Base-by-base conservation (phyloP, 2,113 vertebrate genomes). In the Noctilio leporinus region DNA sequence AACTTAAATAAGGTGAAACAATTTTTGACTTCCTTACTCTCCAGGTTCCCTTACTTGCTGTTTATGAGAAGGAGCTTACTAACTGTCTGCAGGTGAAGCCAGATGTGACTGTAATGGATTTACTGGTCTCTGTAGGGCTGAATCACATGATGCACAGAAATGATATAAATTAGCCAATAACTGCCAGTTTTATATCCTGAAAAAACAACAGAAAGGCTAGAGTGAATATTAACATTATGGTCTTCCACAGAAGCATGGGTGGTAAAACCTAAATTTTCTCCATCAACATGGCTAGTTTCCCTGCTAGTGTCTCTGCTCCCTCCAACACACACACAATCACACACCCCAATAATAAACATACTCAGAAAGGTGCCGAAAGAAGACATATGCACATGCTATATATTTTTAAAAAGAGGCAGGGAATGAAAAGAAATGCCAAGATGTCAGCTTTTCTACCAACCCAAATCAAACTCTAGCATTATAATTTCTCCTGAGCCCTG, bases 291-390 rank as follows among this genome's bases (percentile, higher is more conserved):
- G 3, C n/a, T 83, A 19, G 3, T 53, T 78, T 83, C n/a, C 91
- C 4, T 2, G 49, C 9, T 10, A 38, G 26, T 47, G 45, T 4
- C 10, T 1, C 8, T 6, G 3, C 11, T 45, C 9, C n/a, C 0
- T 12, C 38, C 26, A 57, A 59, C 57, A 59, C 57, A 59, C 11
- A 69, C 2, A 38, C 4, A 12, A 12, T 4, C 1, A 2, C 40
- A 40, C 4, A n/a, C 19, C 57, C 6, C 24, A 43, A 45, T 10
- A 28, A 67, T 4, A 53, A 55, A 47, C 43, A 59, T 30, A n/a
- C 30, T 28, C 22, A 47, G 47, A 35, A 77, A 84, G 4, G 85
- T 55, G n/a, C 9, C 45, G 17, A 77, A 70, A 80, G 17, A 55
- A 59, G 22, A 49, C 1, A 89, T 38, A 69, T 20, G 7, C 2